These are phyloP conservation scores for Mionectes olivaceus DNA, from an alignment of 2,797 vertebrate species.

Conservation along the genomic window DNA sequence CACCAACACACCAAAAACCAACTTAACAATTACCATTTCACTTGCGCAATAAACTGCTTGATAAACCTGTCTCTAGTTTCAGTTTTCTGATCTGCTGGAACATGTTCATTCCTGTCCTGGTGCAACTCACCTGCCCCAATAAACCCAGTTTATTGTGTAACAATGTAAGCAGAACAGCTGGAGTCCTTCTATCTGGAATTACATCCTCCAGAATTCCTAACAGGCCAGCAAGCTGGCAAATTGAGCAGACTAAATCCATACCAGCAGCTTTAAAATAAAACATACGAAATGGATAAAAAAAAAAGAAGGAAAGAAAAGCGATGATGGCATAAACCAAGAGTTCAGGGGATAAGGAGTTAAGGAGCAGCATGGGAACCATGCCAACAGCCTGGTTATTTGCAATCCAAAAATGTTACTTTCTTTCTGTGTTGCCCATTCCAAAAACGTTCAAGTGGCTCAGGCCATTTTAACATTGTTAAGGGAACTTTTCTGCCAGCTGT, in stretches of 20 bases:
- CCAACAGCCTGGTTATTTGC: constrained; percentile 64
- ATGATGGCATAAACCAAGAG: constrained; percentile 8
- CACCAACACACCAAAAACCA: background rate
- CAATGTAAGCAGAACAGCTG: background rate
- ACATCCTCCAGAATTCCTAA: background rate
- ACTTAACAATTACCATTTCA: background rate
- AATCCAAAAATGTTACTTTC: constrained; percentile 12
- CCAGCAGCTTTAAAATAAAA: constrained; percentile 31
- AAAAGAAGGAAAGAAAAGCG: background rate
- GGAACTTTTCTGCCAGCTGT: background rate
- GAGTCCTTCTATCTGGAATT: background rate
- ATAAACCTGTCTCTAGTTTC: background rate
- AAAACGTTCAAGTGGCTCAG: background rate
- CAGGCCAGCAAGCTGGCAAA: background rate
- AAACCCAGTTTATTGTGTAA: background rate
- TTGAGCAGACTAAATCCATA: constrained; percentile 20
- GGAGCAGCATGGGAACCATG: constrained; percentile 49
- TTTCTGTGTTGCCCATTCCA: background rate
- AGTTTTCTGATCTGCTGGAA: background rate
- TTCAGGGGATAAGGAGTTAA: constrained; percentile 9
- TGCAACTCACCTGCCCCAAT: background rate
- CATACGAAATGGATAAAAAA: background rate
- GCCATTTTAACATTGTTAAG: background rate
- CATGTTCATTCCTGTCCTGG: background rate
- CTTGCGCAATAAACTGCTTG: background rate